These are phyloP conservation scores for Rhabdomys pumilio DNA, from an alignment of 2,797 vertebrate genomes.

Conservation along the genomic window DNA sequence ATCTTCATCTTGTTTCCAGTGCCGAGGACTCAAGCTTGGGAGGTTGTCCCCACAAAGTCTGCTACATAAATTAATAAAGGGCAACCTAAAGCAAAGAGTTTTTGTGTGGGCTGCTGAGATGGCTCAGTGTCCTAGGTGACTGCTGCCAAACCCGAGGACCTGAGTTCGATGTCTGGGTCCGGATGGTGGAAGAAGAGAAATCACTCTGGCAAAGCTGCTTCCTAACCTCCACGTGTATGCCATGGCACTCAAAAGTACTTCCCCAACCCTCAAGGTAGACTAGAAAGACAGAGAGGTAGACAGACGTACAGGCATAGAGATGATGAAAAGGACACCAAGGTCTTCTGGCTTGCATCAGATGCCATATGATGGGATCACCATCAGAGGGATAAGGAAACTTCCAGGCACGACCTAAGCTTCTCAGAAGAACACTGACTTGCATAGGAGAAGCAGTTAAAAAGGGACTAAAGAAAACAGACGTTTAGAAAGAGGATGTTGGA, in stretches of 20 bases:
- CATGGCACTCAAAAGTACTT: not conserved
- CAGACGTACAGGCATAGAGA: not conserved
- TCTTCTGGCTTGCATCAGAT: not conserved
- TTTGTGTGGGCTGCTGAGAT: not conserved
- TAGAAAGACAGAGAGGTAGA: not conserved
- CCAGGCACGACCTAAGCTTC: not conserved
- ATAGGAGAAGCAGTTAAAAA: not conserved
- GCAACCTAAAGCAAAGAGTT: not conserved
- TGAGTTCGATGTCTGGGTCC: not conserved
- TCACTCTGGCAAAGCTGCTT: not conserved
- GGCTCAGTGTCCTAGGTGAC: not conserved
- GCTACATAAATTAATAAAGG: not conserved
- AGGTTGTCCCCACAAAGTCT: not conserved
- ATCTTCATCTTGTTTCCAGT: not conserved
- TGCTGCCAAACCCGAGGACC: not conserved
- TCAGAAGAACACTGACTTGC: not conserved
- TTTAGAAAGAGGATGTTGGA: not conserved
- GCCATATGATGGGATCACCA: not conserved
- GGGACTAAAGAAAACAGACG: not conserved
- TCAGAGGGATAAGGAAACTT: not conserved
- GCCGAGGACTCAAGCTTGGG: not conserved
- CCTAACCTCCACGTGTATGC: not conserved
- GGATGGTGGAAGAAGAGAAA: not conserved
- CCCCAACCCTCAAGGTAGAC: not conserved
- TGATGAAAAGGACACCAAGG: not conserved